These are phyloP conservation scores for Sigmodon hispidus DNA, from an alignment of 2,113 vertebrate genomes.

Conservation along the genomic window DNA sequence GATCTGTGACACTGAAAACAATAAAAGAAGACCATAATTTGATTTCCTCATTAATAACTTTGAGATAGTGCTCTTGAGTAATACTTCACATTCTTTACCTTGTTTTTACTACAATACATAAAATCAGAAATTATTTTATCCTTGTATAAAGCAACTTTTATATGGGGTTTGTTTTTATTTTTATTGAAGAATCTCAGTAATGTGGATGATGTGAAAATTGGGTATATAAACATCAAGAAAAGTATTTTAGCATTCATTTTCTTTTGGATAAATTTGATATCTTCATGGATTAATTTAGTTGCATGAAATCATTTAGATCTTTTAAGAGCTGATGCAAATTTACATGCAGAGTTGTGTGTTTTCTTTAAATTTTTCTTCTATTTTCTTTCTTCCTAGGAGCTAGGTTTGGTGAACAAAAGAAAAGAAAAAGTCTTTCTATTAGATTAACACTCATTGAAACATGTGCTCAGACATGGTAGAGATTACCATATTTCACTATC, in stretches of 20 bases:
- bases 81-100: background rate
- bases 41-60: background rate
- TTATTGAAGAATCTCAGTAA: background rate
- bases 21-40: background rate
- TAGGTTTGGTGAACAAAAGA: constrained; percentile 61
- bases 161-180: background rate
- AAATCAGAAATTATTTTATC: background rate
- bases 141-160: background rate
- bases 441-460: constrained; percentile 51
- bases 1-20: background rate
- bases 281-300: constrained; percentile 70
- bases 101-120: background rate
- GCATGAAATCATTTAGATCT: constrained; percentile 57
- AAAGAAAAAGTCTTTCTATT: constrained; percentile 67
- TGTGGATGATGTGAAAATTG: too few relatives aligned
- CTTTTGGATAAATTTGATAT: constrained; percentile 46
- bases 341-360: constrained; percentile 11
- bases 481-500: constrained; percentile 14
- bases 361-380: background rate
- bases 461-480: background rate
- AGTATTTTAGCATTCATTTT: constrained; percentile 60
- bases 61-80: background rate
- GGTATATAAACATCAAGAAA: constrained; percentile 61
- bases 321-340: constrained; percentile 62
- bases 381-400: constrained; percentile 52